phyloP scores from a whole-genome alignment of 2,113 vertebrate genomes.

The Tachuris rubrigastra region DNA sequence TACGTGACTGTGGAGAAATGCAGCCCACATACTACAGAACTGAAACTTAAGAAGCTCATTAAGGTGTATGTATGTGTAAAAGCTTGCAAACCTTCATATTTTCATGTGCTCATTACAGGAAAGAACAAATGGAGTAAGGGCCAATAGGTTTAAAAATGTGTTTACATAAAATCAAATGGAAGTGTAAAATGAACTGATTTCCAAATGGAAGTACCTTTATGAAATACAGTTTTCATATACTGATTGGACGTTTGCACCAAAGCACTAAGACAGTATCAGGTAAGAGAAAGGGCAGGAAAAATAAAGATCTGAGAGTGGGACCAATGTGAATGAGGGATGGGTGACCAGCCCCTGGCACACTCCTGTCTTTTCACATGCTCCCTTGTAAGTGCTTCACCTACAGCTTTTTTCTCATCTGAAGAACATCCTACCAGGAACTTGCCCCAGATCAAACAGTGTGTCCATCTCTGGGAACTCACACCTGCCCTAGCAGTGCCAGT shows the following conservation, averaged over 20 bases:
- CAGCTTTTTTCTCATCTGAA: background rate
- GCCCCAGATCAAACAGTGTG: background rate
- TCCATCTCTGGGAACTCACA: background rate
- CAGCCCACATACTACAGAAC: background rate
- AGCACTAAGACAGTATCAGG: slow-evolving; percentile 59
- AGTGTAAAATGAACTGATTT: slow-evolving; percentile 7
- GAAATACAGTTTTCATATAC: slow-evolving; percentile 39
- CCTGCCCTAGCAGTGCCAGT: background rate
- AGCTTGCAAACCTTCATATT: background rate
- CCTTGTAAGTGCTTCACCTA: background rate
- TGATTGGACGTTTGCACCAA: slow-evolving; percentile 56
- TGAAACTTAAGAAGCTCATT: background rate
- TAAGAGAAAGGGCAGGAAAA: slow-evolving; percentile 66
- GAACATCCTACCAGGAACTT: background rate
- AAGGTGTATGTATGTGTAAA: slow-evolving; percentile 11
- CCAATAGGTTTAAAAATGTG: slow-evolving; percentile 5
- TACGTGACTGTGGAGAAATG: slow-evolving; percentile 12
- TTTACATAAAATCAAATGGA: background rate
- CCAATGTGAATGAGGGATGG: slow-evolving; percentile 6
- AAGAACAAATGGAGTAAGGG: slow-evolving; percentile 15
- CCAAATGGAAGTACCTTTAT: slow-evolving; percentile 60
- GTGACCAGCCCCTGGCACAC: background rate
- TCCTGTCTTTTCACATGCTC: background rate
- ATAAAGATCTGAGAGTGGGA: slow-evolving; percentile 45
- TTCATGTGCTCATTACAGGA: background rate